These are phyloP conservation scores for Corvus moneduloides DNA, from an alignment of 2,113 vertebrate species.

Conservation along the genomic window DNA sequence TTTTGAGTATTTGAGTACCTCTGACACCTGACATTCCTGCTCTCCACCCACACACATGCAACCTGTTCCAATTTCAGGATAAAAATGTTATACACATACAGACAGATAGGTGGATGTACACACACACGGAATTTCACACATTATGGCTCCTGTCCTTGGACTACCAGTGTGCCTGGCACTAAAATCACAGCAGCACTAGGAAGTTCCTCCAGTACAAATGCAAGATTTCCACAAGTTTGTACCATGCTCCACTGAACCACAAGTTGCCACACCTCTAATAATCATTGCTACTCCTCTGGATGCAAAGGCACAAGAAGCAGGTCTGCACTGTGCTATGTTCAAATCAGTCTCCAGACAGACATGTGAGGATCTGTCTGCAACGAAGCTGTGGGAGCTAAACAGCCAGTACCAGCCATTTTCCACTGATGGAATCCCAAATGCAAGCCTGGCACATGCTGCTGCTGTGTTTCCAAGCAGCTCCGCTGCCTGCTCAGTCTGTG, in stretches of 20 bases:
- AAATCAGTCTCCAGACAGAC: background rate
- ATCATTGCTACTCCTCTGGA: accelerated
- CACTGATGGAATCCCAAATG: background rate
- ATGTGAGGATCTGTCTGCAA: background rate
- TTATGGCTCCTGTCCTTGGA: background rate
- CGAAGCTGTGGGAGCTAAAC: background rate
- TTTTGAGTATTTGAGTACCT: background rate
- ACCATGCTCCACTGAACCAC: accelerated
- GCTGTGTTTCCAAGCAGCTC: background rate
- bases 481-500: background rate
- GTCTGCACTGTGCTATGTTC: accelerated
- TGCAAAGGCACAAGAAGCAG: background rate
- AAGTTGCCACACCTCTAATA: no score
- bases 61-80: background rate
- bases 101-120: no score
- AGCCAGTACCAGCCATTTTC: background rate
- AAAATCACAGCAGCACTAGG: background rate
- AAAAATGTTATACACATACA: background rate
- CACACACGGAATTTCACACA: background rate
- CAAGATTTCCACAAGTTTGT: background rate
- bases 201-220: background rate
- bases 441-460: background rate
- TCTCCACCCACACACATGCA: background rate
- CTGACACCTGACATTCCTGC: background rate
- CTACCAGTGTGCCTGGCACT: background rate